Percentiles rank a stretch among this genome's conserved stretches.
Conservation (phyloP, 2,888 invertebrate species). For the Isoperla grammatica region DNA sequence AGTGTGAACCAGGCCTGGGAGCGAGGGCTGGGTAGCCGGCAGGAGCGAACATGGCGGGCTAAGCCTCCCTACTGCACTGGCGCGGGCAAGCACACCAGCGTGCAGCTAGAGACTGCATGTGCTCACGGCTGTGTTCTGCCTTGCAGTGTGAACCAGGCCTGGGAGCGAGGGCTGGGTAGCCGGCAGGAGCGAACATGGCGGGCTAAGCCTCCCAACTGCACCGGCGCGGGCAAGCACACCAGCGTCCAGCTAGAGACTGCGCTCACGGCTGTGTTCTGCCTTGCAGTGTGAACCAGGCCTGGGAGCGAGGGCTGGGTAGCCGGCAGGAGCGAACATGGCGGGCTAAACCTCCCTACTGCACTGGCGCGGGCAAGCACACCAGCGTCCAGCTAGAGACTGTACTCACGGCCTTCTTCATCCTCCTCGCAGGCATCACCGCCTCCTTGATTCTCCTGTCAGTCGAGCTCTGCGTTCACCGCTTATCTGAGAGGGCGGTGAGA, state of each 20-base stretch:
- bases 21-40: not conserved
- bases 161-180: slow-evolving; percentile 2
- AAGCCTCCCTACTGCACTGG: slow-evolving; percentile 3
- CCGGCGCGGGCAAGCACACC: not conserved
- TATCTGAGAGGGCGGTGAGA: not conserved
- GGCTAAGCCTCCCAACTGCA: slow-evolving; percentile 4
- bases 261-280: too few relatives aligned
- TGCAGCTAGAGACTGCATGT: too few relatives aligned
- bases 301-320: slow-evolving; percentile 3
- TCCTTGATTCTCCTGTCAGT: not conserved
- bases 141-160: not conserved
- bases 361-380: not conserved
- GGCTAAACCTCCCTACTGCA: slow-evolving; percentile 8
- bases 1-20: slow-evolving; percentile 1
- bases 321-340: slow-evolving; percentile 1
- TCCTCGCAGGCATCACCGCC: not conserved
- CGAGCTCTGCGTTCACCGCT: not conserved
- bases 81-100: not conserved
- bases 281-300: not conserved
- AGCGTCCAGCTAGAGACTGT: not conserved
- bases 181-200: slow-evolving; percentile 1
- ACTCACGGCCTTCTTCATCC: slow-evolving; percentile 2
- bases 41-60: slow-evolving; percentile 3
- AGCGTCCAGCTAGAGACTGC: too few relatives aligned
- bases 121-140: too few relatives aligned